Base-by-base conservation (phyloP, 1,140 invertebrate genomes). In the Microplitis demolitor region DNA sequence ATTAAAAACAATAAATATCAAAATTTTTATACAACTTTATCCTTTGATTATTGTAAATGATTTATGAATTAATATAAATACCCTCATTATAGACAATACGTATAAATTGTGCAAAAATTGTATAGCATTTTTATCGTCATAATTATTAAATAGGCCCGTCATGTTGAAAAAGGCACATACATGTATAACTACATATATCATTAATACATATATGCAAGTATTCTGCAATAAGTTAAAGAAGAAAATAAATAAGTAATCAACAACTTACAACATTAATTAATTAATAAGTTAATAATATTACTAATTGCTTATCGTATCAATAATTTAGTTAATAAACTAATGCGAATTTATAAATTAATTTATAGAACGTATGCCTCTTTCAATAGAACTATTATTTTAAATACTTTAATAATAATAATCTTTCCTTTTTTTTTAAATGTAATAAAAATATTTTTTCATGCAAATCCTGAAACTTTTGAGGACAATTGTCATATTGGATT, bases 21-120 rank as follows among this genome's bases (percentile, higher is more conserved):
- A 45, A 45, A 45, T 45, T 45, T 45, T 6, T 45, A 45, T 45
- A 45, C 61, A 60, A 34, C 24, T 16, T 34, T 45, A 62, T 61
- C 58, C 51, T 66, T 54, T 69, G 11, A n/a, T 61, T 66, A 72
- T 64, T 67, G 61, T 69, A 50, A 53, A 68, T 71, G 34, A 54
- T 69, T 77, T 79, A 77, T 24, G 71, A 53, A 54, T 75, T 77
- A 75, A 75, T 24, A 74, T 76, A 71, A 77, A 78, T 77, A 77
- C 63, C 68, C 70, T 76, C 53, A 50, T 54, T 58, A 74, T 78
- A 68, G 63, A 71, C 78, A 76, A 78, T 68, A 75, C 75, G 77
- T 81, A 81, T 78, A 80, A 80, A 81, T 80, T 77, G 80, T 80
- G 80, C 79, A 80, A 81, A 81, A 81, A 78, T 78, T 77, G 69